Evolutionary conservation across 1,140 invertebrate genomes (phyloP), one percentile per base, ranked within the genome.

Genomic region (Eueides isabella): DNA sequence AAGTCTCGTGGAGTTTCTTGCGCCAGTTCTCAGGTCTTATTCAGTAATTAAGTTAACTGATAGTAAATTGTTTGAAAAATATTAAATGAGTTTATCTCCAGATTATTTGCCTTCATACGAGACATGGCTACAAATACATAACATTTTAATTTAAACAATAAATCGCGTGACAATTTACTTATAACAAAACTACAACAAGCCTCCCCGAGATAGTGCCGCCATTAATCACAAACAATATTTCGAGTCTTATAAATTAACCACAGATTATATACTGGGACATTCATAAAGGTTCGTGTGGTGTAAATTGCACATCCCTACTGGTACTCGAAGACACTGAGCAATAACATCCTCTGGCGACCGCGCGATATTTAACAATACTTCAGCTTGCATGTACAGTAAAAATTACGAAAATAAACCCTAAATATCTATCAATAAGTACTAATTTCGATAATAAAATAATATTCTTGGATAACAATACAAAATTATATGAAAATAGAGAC

Each of bases 311-410:
- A 85, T 86, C 86, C 85, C 87, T 88, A 88, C 81, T 79, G 78
- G 75, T 76, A 74, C 80, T 71, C 79, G 88, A 88, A 86, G 89
- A 91, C 89, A 91, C 88, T 91, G 89, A 91, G 82, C 85, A 90
- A 91, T 91, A 89, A 91, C 89, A 88, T 91, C 89, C 85, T 90
- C 79, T 76, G 72, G 72, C 83, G 83, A 82, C 82, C 80, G 74
- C 76, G 80, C 35, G 85, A 89, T 84, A 86, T 87, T 89, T 88
- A 86, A 85, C 80, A 85, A 82, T 73, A 84, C 80, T 82, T 55
- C 48, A 55, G 48, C 48, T 55, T 26, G 48, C 48, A 11, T 26
- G 19, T 9, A 11, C 19, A 1, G 4, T 14, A 28, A 30, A 23
- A 26, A 61, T 7, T 62, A 67, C 38, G 30, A 67, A 26, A 55